Percentiles rank a stretch among this genome's conserved stretches.
Conservation (phyloP, 1,140 invertebrate species). For the Tetramorium simillimum region DNA sequence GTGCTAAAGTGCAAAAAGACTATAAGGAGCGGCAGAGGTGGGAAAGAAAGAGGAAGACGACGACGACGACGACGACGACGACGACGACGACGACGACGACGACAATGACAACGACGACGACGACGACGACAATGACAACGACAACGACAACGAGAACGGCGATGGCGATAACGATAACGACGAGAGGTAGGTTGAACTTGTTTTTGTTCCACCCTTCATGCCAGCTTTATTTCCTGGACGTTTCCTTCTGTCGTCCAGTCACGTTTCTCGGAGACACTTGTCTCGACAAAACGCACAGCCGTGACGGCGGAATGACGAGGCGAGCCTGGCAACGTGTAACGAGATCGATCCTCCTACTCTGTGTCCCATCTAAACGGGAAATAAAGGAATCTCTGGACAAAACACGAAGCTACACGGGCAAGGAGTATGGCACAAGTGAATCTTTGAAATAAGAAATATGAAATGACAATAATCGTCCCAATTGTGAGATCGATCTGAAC, state of each 20-base stretch:
- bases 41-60: constrained; percentile 40
- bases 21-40: not conserved
- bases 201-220: constrained; percentile 43
- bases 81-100: not conserved
- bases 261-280: constrained; percentile 66
- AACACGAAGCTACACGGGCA: not conserved
- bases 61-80: not conserved
- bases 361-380: constrained; percentile 27
- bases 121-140: not conserved
- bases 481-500: not conserved
- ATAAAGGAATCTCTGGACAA: constrained; percentile 55
- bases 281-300: constrained; percentile 58
- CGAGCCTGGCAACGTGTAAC: constrained; percentile 33
- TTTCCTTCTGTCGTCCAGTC: constrained; percentile 69
- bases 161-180: not conserved
- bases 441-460: constrained; percentile 30
- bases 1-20: constrained; percentile 26
- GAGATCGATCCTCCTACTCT: constrained; percentile 51
- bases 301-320: constrained; percentile 52
- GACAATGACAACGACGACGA: not conserved
- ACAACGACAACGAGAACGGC: not conserved
- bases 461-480: not conserved
- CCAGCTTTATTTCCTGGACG: constrained; percentile 64
- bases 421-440: not conserved
- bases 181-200: constrained; percentile 19